Evolutionary conservation across 2,888 invertebrate species (phyloP).

Genomic region (Tyria jacobaeae): DNA sequence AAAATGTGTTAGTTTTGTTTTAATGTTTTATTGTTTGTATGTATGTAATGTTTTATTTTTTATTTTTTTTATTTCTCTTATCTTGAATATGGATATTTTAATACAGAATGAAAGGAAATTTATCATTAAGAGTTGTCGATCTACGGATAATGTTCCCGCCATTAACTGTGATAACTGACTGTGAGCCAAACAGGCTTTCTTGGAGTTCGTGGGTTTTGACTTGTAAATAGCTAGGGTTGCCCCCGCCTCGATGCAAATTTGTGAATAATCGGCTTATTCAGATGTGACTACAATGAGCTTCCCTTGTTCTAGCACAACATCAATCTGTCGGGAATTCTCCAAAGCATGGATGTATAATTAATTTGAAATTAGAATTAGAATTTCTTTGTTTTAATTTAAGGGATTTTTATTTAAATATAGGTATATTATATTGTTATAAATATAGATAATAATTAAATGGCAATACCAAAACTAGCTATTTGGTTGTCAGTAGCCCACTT

Average conservation of each 20-base stretch:
- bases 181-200: slow-evolving; percentile 45
- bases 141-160: slow-evolving; percentile 26
- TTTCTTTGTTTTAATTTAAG: slow-evolving; percentile 21
- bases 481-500: too few relatives aligned
- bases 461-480: background rate
- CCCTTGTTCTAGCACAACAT: slow-evolving; percentile 57
- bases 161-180: slow-evolving; percentile 40
- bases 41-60: too few relatives aligned
- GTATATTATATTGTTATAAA: background rate
- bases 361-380: slow-evolving; percentile 21
- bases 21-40: too few relatives aligned
- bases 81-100: too few relatives aligned
- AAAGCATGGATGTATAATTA: slow-evolving; percentile 49
- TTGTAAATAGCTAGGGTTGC: slow-evolving; percentile 68
- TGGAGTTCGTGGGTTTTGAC: slow-evolving; percentile 68
- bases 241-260: slow-evolving; percentile 73
- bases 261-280: slow-evolving; percentile 78
- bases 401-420: background rate
- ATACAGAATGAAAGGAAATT: slow-evolving; percentile 6
- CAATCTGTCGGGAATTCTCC: slow-evolving; percentile 48
- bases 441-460: background rate
- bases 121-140: too few relatives aligned
- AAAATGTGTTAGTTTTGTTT: too few relatives aligned
- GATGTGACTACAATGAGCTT: slow-evolving; percentile 69
- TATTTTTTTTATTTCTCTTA: too few relatives aligned